Evolutionary conservation across 2,113 vertebrate genomes (phyloP), one percentile per base, ranked within the genome.

Genomic region (Pseudorectes ferrugineus): DNA sequence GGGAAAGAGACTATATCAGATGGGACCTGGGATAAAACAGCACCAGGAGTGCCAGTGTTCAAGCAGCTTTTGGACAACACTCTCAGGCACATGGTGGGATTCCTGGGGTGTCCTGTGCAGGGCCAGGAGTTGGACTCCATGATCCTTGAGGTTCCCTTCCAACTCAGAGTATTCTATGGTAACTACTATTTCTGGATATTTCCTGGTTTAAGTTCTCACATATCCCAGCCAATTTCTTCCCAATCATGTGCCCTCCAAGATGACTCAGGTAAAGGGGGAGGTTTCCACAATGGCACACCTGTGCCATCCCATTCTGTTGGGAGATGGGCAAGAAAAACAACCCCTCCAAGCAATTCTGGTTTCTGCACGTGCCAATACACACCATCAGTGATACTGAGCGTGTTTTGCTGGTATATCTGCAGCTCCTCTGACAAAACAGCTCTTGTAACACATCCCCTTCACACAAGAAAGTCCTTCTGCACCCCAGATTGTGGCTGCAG

Each of bases 401-500:
- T 3, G 1, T 57, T 15, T 24, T 46, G 11, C 10, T 38, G 21
- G 18, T 12, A 16, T 3, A 8, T 35, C 74, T 70, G 20, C 74
- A 73, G 58, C 33, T 80, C 33, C 31, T 58, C 49, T 1, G 2
- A 63, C 23, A 24, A 58, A 58, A 36, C 7, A 7, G 10, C 38
- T 80, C 19, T 71, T 25, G 6, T 10, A 45, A 20, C 22, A 35
- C 21, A 58, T 5, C 33, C 33, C 23, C 52, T 40, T 54, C 5
- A 0, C 55, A 62, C 7, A 8, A 61, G 15, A 79, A 92, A 73
- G 6, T 23, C 58, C 28, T 75, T 31, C 36, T 76, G 71, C 58
- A 61, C 17, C 15, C 38, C 62, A 25, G 15, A 17, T 2, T 16
- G 13, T 10, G 46, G 31, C 31, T 0, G 0, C 16, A 48, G 75